phyloP scores from a whole-genome alignment of 2,888 invertebrate genomes.

The Parnassius apollo region DNA sequence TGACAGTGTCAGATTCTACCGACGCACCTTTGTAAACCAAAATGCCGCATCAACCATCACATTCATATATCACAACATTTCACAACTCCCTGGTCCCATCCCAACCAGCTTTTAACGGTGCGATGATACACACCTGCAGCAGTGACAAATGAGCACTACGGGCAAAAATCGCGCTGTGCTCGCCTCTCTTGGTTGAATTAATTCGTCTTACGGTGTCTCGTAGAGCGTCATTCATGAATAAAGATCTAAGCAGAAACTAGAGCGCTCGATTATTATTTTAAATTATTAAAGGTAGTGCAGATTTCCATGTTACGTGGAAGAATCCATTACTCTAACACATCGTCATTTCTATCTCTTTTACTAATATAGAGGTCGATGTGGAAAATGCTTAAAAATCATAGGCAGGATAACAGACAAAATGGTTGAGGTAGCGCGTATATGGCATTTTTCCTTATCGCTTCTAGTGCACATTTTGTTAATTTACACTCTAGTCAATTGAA shows the following conservation, averaged over 20 bases:
- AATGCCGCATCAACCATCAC: constrained; percentile 3
- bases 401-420: too few relatives aligned
- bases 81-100: constrained; percentile 2
- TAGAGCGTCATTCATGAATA: constrained; percentile 54
- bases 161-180: constrained; percentile 68
- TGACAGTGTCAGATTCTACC: too few relatives aligned
- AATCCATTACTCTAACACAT: too few relatives aligned
- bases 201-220: constrained; percentile 78
- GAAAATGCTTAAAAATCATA: too few relatives aligned
- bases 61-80: constrained; percentile 6
- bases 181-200: constrained; percentile 71
- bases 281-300: too few relatives aligned
- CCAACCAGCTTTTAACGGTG: constrained; percentile 37
- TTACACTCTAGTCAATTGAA: too few relatives aligned
- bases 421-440: too few relatives aligned
- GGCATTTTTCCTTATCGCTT: too few relatives aligned
- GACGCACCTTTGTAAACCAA: background rate
- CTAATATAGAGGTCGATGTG: too few relatives aligned
- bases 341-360: too few relatives aligned
- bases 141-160: constrained; percentile 77
- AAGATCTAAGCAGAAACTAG: constrained; percentile 19
- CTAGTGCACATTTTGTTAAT: too few relatives aligned
- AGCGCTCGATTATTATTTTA: background rate
- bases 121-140: constrained; percentile 65
- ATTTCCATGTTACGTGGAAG: too few relatives aligned